These are phyloP conservation scores for Cryptoblepharus egeriae DNA, from an alignment of 2,797 vertebrate species.

Conservation along the genomic window DNA sequence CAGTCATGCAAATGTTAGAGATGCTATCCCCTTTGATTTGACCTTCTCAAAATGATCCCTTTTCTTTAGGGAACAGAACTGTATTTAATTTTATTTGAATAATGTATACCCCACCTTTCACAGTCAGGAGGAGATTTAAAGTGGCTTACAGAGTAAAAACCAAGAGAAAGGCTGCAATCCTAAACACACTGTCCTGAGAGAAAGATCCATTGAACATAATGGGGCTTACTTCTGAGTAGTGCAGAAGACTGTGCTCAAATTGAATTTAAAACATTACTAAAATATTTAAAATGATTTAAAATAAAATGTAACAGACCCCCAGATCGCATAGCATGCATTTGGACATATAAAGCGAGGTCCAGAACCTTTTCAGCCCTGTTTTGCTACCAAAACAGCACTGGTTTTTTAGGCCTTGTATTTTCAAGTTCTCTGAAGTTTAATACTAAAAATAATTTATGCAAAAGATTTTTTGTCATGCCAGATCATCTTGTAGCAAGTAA, in stretches of 20 bases:
- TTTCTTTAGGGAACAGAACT: slow-evolving; percentile 35
- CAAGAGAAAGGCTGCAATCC: no score
- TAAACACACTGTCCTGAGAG: no score
- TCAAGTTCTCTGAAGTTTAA: slow-evolving; percentile 24
- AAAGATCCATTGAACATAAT: no score
- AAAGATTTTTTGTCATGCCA: not conserved
- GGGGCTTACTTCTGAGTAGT: no score
- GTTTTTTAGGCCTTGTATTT: slow-evolving; percentile 29
- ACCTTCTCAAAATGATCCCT: slow-evolving; percentile 56
- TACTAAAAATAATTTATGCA: not conserved
- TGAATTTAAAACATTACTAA: no score
- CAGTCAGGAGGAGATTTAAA: no score
- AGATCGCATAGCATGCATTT: slow-evolving; percentile 44
- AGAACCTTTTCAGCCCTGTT: slow-evolving; percentile 52
- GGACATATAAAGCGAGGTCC: slow-evolving; percentile 46
- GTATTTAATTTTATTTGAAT: no score
- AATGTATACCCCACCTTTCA: no score
- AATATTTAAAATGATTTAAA: no score
- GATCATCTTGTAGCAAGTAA: not conserved
- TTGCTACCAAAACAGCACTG: slow-evolving; percentile 40
- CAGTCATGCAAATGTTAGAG: slow-evolving; percentile 36
- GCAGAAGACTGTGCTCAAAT: no score
- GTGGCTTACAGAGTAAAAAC: no score
- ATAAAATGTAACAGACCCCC: no score
- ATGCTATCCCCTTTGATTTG: slow-evolving; percentile 53